Evolutionary conservation across 23 tunicate species (phyloP).

Genomic region (Trididemnum miniatum): DNA sequence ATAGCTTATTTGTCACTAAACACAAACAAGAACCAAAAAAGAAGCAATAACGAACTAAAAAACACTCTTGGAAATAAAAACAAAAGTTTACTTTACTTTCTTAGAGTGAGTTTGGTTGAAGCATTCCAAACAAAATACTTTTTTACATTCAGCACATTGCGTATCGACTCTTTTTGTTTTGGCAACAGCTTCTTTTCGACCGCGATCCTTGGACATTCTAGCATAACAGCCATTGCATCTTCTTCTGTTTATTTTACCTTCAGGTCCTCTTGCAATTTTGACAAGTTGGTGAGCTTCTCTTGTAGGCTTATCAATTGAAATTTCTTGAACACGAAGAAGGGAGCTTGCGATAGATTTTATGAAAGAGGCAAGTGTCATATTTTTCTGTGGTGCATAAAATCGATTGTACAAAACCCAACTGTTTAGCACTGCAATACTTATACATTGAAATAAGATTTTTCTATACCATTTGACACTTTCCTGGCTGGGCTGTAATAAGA

Average conservation of each 20-base stretch:
- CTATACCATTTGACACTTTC: slow-evolving; percentile 27
- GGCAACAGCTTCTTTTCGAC: slow-evolving; percentile 19
- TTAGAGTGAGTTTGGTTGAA: neutral
- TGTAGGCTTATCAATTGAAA: slow-evolving; percentile 4
- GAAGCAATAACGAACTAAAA: no score
- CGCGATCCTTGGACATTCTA: slow-evolving; percentile 4
- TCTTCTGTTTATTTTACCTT: slow-evolving; percentile 12
- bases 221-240: slow-evolving; percentile 30
- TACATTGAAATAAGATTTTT: slow-evolving; percentile 12
- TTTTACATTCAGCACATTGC: slow-evolving; percentile 6
- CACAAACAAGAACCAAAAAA: no score
- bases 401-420: slow-evolving; percentile 17
- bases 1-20: no score
- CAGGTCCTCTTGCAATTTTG: slow-evolving; percentile 19
- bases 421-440: slow-evolving; percentile 20
- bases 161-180: slow-evolving; percentile 16
- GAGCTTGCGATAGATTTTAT: slow-evolving; percentile 21
- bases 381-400: slow-evolving; percentile 5
- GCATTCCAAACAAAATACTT: slow-evolving; percentile 16
- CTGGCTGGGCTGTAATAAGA: slow-evolving; percentile 23
- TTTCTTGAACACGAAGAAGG: slow-evolving; percentile 21
- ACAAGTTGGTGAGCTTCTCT: slow-evolving; percentile 13
- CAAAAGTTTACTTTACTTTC: no score
- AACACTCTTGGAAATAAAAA: no score
- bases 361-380: neutral